Base-by-base conservation (phyloP, 2,888 invertebrate genomes). In the Apodemia mormo region DNA sequence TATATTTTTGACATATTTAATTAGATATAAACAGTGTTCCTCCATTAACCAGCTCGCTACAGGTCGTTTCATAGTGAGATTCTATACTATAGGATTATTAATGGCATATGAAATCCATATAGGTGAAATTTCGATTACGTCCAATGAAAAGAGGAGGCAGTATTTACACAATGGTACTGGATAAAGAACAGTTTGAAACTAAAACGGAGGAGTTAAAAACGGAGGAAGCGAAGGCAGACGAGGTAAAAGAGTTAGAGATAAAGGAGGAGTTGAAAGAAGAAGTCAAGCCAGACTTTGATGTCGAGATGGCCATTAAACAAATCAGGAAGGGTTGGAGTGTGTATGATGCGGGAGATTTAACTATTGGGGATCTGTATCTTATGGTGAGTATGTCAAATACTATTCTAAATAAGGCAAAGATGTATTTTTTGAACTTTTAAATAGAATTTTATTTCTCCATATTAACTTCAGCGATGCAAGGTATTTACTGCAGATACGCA, bases 351-450 rank as follows among this genome's bases (percentile, higher is more conserved):
- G 96, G 96, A 8, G 96, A 96, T 49, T 94, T 98, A 61, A 97
- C 97, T 5, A 94, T 99, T 45, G 98, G 98, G 0, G 98, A 99
- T 88, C 88, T 98, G 70, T 98, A 98, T 88, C 94, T 98, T 67
- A 97, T 98, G 96, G 96, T 97, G 81, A 91, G 90, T 72, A 29
- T 40, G 33, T 33, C 33, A 33, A 33, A 33, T 33, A 2, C 4
- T 33, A 33, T 33, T 33, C 33, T 3, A 33, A 33, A 33, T 33
- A 33, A 22, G 22, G 22, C 22, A 22, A 22, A 22, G 22, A 22
- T 22, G 22, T 22, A 22, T 22, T 22, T 22, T 22, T 22, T 22
- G 22, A 22, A 22, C 0, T 22, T 22, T 22, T 22, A 22, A 22
- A 22, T 22, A 22, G 22, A 22, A 22, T 22, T 22, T 22, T 22